These are phyloP conservation scores for Apodemia mormo DNA, from an alignment of 2,888 invertebrate genomes.

Conservation along the genomic window DNA sequence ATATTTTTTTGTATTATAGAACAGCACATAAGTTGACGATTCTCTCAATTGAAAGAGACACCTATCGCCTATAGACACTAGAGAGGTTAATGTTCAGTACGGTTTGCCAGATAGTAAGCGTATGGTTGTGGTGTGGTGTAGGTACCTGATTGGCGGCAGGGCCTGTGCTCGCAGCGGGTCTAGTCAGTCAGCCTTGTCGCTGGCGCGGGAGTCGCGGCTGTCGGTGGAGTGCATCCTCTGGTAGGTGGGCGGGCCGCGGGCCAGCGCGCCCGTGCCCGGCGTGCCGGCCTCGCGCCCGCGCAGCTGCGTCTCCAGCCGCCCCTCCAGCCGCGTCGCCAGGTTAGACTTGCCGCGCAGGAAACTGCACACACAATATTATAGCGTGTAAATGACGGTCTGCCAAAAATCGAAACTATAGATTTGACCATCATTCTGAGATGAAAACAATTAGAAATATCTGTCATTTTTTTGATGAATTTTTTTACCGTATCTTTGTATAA, in stretches of 20 bases:
- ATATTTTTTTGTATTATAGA: too few species aligned
- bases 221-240: conserved; percentile 94
- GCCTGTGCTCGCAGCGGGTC: conserved; percentile 56
- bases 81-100: too few species aligned
- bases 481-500: too few species aligned
- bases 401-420: too few species aligned
- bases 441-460: too few species aligned
- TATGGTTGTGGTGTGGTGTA: conserved; percentile 72
- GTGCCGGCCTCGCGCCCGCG: conserved; percentile 84
- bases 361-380: conserved; percentile 68
- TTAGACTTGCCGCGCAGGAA: conserved; percentile 95
- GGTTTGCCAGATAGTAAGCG: too few species aligned
- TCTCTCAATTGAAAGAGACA: too few species aligned
- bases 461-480: too few species aligned
- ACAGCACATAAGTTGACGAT: too few species aligned
- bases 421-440: too few species aligned
- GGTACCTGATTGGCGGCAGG: conserved; percentile 42
- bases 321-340: conserved; percentile 70
- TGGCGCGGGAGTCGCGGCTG: conserved; percentile 80
- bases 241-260: conserved; percentile 87
- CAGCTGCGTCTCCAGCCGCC: conserved; percentile 49
- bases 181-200: conserved; percentile 93
- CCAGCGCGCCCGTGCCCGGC: conserved; percentile 85
- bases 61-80: too few species aligned
- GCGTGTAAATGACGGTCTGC: too few species aligned